Evolutionary conservation across 2,113 vertebrate genomes (phyloP).

Genomic region (Pluvianellus socialis): DNA sequence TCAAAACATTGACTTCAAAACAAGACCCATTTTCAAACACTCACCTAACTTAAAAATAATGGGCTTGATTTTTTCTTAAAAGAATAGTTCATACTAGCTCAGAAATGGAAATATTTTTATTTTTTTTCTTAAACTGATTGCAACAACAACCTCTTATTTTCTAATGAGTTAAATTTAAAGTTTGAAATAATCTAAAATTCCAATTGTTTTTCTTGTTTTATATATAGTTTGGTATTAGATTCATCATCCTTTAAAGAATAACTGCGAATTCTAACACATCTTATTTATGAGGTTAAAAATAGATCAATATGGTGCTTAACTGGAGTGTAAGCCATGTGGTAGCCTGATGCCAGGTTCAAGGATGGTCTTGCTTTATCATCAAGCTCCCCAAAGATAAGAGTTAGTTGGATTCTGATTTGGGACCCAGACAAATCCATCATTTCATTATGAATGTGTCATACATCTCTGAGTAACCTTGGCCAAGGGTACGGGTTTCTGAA

Average conservation of each 20-base stretch:
- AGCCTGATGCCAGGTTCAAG: neutral
- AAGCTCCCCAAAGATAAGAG: neutral
- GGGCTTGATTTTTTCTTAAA: neutral
- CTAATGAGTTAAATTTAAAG: neutral
- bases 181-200: neutral
- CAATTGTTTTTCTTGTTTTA: neutral
- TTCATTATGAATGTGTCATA: neutral
- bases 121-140: neutral
- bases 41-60: neutral
- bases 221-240: neutral
- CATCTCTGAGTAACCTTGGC: neutral
- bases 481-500: neutral
- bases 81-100: neutral
- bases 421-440: constrained; percentile 3
- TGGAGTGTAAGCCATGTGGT: neutral
- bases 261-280: neutral
- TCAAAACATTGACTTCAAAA: neutral
- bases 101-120: neutral
- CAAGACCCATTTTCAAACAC: neutral
- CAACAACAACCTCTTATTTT: neutral
- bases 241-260: neutral
- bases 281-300: constrained; percentile 3
- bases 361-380: neutral
- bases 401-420: neutral
- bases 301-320: neutral